Evolutionary conservation across 2,113 vertebrate genomes (phyloP).

Genomic region (Pitta sordida): DNA sequence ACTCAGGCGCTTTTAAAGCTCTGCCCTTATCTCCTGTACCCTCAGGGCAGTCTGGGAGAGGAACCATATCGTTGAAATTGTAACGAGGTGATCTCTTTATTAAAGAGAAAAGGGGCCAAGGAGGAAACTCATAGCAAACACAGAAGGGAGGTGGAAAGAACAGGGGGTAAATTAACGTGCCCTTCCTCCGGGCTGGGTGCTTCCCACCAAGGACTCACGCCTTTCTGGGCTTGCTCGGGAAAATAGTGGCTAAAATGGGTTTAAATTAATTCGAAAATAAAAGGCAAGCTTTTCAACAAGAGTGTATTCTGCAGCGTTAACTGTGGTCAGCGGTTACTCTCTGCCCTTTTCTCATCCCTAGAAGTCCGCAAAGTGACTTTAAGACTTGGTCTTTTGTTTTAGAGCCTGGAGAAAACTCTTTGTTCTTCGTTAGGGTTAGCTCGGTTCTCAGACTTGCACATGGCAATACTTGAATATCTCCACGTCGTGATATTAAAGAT

Average conservation of each 20-base stretch:
- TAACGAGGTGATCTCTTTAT: background rate
- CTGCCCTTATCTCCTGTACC: slow-evolving; percentile 33
- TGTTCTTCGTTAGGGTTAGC: slow-evolving; percentile 76
- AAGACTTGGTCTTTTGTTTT: slow-evolving; percentile 75
- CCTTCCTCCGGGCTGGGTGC: background rate
- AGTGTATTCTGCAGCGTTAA: background rate
- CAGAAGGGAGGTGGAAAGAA: background rate
- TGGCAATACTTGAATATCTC: slow-evolving; percentile 80
- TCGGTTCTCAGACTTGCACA: slow-evolving; percentile 80
- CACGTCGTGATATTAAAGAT: slow-evolving; percentile 85
- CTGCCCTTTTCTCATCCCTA: slow-evolving; percentile 65
- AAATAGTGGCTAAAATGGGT: background rate
- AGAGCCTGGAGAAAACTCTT: slow-evolving; percentile 74
- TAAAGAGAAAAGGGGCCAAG: background rate
- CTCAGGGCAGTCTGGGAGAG: slow-evolving; percentile 33
- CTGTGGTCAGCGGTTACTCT: slow-evolving; percentile 68
- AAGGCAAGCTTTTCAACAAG: slow-evolving; percentile 42
- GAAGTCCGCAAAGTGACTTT: slow-evolving; percentile 67
- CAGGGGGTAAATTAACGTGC: background rate
- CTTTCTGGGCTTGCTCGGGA: background rate
- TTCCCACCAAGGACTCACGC: background rate
- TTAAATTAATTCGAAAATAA: slow-evolving; percentile 45
- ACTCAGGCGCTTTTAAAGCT: slow-evolving; percentile 24
- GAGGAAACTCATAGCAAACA: background rate
- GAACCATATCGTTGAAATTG: background rate